Evolutionary conservation across 2,113 vertebrate species (phyloP), one percentile per base, ranked within the genome.

Genomic region (Nyctibius bracteatus): DNA sequence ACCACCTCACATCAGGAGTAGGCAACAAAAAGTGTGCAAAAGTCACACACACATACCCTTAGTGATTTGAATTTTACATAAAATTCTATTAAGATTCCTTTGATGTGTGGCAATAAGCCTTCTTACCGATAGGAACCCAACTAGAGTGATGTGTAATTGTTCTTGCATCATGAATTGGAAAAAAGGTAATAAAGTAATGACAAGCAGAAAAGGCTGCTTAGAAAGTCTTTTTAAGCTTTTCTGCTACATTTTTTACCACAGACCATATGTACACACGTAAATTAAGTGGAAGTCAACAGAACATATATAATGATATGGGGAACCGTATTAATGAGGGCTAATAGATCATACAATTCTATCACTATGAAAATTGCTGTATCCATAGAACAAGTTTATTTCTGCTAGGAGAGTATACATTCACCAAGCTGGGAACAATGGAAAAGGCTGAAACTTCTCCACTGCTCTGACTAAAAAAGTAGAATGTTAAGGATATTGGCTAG

Each of bases 1-100:
- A 75, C 15, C 7, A 46, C 37, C 37, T 31, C 27, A 54, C 7
- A 78, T 20, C 9, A 55, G 72, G 8, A 70, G 5, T 4, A 8
- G 7, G 23, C 33, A 93, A 66, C 17, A 51, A 71, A 51, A 93
- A 14, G 18, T 17, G 8, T 51, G 51, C 21, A 55, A 15, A 68
- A 79, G 19, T 66, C 28, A 78, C 9, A 33, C 12, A 28, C 19
- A 31, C 16, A 44, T 17, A 22, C 6, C 10, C 0, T 0, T 23
- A 80, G 7, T 12, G 24, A 72, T 77, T 59, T 54, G 10, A 72
- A 51, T 83, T 83, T 62, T 27, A 55, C 8, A 11, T 16, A 33
- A 39, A 66, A 82, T 52, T 71, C 51, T 19, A 71, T 13, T 33
- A 62, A 68, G 16, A 28, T 59, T 77, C 30, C 58, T 83, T 28